phyloP scores from a whole-genome alignment of 1,140 invertebrate genomes.

The Ceratina australensis region DNA sequence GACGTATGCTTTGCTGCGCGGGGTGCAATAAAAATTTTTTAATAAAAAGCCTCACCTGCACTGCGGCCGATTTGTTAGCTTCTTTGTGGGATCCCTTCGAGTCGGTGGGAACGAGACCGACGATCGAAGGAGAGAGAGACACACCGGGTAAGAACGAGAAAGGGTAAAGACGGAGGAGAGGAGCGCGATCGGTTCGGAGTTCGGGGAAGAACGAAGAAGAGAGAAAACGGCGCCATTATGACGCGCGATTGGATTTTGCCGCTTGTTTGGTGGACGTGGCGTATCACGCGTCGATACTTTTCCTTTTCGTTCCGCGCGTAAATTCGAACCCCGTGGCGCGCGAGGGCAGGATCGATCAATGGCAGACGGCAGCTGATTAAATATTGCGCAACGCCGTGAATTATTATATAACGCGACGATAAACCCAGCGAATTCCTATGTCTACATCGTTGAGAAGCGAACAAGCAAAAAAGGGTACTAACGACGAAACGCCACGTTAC shows the following conservation, averaged over 20 bases:
- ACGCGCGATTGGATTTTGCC: conserved; percentile 69
- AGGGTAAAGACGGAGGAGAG: background rate
- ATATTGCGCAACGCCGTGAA: conserved; percentile 75
- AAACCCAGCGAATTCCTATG: conserved; percentile 72
- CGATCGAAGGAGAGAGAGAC: conserved; percentile 11
- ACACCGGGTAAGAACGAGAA: background rate
- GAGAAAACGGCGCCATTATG: conserved; percentile 69
- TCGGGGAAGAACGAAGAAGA: conserved; percentile 50
- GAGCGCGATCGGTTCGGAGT: conserved; percentile 40
- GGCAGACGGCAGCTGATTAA: conserved; percentile 75
- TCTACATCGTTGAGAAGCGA: no score
- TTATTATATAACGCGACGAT: conserved; percentile 73
- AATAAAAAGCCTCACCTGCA: conserved; percentile 66
- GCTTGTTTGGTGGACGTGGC: conserved; percentile 62
- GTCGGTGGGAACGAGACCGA: conserved; percentile 17
- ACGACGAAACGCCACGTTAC: background rate
- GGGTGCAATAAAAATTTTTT: conserved; percentile 65
- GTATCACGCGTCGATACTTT: conserved; percentile 73
- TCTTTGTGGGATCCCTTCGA: conserved; percentile 50
- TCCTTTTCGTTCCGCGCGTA: conserved; percentile 75
- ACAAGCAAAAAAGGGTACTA: conserved; percentile 46
- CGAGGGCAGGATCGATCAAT: conserved; percentile 73
- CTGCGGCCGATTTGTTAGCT: conserved; percentile 62
- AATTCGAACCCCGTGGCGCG: conserved; percentile 72
- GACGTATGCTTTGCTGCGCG: conserved; percentile 59